Evolutionary conservation across 2,797 vertebrate genomes (phyloP), one percentile per base, ranked within the genome.

Genomic region (Tarsius wallacei): DNA sequence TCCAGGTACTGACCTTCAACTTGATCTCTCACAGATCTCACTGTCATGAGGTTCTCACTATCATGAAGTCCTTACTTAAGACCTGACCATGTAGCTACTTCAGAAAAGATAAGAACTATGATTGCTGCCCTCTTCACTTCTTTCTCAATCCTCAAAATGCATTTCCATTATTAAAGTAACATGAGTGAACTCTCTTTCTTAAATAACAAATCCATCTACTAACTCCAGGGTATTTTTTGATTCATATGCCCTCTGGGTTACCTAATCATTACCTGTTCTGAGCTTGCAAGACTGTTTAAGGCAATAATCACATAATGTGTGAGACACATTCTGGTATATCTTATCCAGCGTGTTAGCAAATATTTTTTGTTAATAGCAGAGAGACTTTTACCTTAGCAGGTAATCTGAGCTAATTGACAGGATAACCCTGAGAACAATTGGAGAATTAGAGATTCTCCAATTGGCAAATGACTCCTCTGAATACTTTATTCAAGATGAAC

Each of bases 101-200:
- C 36, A 70, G 42, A 42, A 42, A 42, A 42, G 42, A 42, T 49
- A 15, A 77, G 42, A 84, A 81, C 68, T 57, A 7, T 28, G n/a
- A 73, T 51, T 64, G 33, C 17, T 49, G 26, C 92, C 57, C 87
- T 78, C 26, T n/a, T 64, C 31, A 55, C 93, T 84, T 71, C 73
- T 66, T 57, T 21, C 19, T 91, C 42, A 93, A 73, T 81, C 24
- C 78, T 93, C 53, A 83, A 76, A 96, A 90, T 24, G 0, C 26
- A 94, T 83, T 88, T 85, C 22, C 42, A 81, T 91, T 33, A 77
- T 0, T 76, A n/a, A 95, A 83, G 53, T 22, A 87, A 90, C 13
- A 51, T 28, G 17, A 57, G 10, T n/a, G 51, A 33, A 6, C 31
- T 71, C 26, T 76, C 47, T 86, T 73, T 87, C 9, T 31, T 10